A percentile compares a stretch with the other conserved stretches of the same genome.
Evolutionary conservation across 2,113 vertebrate species (phyloP).

Genomic region (Misgurnus mizolepis): DNA sequence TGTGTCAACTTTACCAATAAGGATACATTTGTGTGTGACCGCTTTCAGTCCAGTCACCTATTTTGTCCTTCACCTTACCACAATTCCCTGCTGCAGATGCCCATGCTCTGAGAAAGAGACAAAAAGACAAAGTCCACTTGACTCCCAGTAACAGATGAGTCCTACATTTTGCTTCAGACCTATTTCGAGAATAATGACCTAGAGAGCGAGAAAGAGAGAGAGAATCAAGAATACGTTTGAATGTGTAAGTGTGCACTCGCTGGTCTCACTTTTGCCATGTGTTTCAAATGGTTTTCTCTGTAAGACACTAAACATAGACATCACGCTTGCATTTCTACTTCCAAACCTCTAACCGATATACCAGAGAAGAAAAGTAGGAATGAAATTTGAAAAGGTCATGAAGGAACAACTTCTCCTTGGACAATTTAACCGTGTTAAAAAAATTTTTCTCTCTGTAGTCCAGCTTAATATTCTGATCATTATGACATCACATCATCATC

Average conservation of each 20-base stretch:
- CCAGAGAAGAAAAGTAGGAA: constrained; percentile 5
- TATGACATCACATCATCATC: constrained; percentile 6
- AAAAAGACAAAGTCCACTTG: constrained; percentile 37
- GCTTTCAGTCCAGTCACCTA: not conserved
- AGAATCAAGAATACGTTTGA: constrained; percentile 59
- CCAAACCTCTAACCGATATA: not conserved
- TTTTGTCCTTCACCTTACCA: constrained; percentile 6
- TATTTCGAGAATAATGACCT: constrained; percentile 63
- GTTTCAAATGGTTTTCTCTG: constrained; percentile 62
- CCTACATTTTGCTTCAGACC: constrained; percentile 67
- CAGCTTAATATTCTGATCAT: not conserved
- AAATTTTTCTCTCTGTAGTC: not conserved
- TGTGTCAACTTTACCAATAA: too few species aligned
- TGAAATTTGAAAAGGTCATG: constrained; percentile 33
- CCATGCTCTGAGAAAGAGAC: not conserved
- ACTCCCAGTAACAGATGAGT: constrained; percentile 64
- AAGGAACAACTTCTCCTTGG: not conserved
- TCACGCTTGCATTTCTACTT: constrained; percentile 6
- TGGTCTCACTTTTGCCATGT: constrained; percentile 63
- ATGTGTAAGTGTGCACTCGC: constrained; percentile 57
- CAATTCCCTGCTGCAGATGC: constrained; percentile 23
- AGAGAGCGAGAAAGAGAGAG: constrained; percentile 10
- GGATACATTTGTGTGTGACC: not conserved
- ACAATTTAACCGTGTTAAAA: not conserved
- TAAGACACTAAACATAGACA: constrained; percentile 69